phyloP scores from a whole-genome alignment of 2,797 vertebrate species.

The Cynodonichthys magdalenae region DNA sequence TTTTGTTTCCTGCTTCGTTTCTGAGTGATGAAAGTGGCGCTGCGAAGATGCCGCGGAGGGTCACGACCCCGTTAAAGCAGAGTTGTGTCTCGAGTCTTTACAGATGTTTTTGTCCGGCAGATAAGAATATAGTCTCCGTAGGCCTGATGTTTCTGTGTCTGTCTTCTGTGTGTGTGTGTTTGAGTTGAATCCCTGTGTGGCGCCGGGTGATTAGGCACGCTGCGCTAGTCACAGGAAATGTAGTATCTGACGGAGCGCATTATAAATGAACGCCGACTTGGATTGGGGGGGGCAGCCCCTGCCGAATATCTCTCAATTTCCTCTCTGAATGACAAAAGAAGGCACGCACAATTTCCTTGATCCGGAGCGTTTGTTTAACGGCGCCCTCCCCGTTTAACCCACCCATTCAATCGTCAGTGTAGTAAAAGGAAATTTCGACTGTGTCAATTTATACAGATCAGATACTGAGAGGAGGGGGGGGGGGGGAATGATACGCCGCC shows the following conservation, averaged over 20 bases:
- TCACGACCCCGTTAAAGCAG: slow-evolving; percentile 54
- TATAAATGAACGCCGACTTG: slow-evolving; percentile 76
- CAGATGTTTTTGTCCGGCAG: slow-evolving; percentile 72
- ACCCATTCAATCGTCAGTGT: slow-evolving; percentile 70
- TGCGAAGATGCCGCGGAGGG: slow-evolving; percentile 36
- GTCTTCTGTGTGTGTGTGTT: slow-evolving; percentile 34
- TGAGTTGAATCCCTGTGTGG: slow-evolving; percentile 58
- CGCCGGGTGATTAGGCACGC: slow-evolving; percentile 86
- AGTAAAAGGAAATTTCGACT: slow-evolving; percentile 76
- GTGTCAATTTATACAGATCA: slow-evolving; percentile 76
- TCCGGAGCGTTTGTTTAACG: slow-evolving; percentile 80
- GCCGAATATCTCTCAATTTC: slow-evolving; percentile 78
- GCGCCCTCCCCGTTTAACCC: slow-evolving; percentile 79
- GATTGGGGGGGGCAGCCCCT: slow-evolving; percentile 20
- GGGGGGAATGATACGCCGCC: slow-evolving; percentile 45
- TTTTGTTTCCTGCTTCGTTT: slow-evolving; percentile 8
- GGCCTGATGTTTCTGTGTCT: slow-evolving; percentile 62
- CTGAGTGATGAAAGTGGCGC: slow-evolving; percentile 48
- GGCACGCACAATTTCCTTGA: slow-evolving; percentile 80
- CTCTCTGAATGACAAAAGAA: slow-evolving; percentile 77
- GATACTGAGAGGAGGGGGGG: slow-evolving; percentile 63
- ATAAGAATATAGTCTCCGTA: slow-evolving; percentile 82
- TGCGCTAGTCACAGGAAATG: slow-evolving; percentile 85
- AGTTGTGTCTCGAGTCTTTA: slow-evolving; percentile 45
- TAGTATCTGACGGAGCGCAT: slow-evolving; percentile 85